Percentiles rank a stretch among this genome's conserved stretches.
Evolutionary conservation across 2,113 vertebrate species (phyloP).

Genomic region (Tursiops truncatus): DNA sequence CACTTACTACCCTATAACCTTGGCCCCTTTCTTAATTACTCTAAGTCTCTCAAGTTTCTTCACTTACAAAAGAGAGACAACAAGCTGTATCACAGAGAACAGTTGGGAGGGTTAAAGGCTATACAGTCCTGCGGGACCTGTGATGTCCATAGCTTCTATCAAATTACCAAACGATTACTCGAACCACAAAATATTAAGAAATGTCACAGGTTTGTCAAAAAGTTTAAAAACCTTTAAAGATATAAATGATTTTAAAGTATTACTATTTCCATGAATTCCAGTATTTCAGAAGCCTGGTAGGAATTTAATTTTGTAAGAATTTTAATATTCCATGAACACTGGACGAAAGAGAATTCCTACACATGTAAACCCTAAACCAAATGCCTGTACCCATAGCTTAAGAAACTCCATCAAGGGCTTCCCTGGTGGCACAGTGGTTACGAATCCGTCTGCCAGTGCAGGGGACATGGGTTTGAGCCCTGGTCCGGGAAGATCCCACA

Average conservation of each 20-base stretch:
- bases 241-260: neutral
- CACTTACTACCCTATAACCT: neutral
- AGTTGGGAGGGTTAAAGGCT: neutral
- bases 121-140: neutral
- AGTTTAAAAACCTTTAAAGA: neutral
- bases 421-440: too few species aligned
- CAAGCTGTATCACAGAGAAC: neutral
- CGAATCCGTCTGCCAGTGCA: too few species aligned
- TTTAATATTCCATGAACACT: neutral
- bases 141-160: neutral
- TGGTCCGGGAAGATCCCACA: too few species aligned
- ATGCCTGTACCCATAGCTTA: too few species aligned
- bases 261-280: neutral
- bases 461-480: too few species aligned
- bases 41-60: neutral
- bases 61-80: neutral
- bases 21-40: neutral
- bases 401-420: neutral
- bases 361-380: neutral
- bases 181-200: neutral
- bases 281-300: neutral
- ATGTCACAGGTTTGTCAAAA: neutral
- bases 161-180: neutral
- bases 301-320: conserved; percentile 9
- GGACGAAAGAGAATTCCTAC: neutral